phyloP scores from a whole-genome alignment of 2,797 vertebrate genomes.

The Nannoperca australis region DNA sequence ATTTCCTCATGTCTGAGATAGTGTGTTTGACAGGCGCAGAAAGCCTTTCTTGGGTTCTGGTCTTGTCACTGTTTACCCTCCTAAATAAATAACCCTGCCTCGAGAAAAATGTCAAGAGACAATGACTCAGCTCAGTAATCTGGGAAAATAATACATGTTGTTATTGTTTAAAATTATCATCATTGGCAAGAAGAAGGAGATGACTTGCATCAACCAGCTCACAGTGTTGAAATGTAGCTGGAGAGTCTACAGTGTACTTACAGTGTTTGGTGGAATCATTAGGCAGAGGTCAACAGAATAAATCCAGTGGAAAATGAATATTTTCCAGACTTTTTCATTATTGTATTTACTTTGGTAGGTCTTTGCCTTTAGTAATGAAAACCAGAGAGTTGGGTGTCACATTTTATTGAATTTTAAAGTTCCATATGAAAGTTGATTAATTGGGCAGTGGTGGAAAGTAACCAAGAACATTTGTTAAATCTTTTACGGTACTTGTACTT shows the following conservation, averaged over 20 bases:
- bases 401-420: conserved; percentile 29
- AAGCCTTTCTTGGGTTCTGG: conserved; percentile 1
- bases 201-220: conserved; percentile 32
- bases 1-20: conserved; percentile 49
- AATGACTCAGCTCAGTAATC: conserved; percentile 1
- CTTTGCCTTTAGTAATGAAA: conserved; percentile 38
- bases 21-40: conserved; percentile 31
- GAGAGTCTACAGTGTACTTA: conserved; percentile 46
- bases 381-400: conserved; percentile 12
- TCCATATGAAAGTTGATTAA: conserved; percentile 1
- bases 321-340: conserved; percentile 44
- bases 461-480: neutral
- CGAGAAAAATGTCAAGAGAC: conserved; percentile 18
- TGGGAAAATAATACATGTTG: conserved; percentile 6
- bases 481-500: neutral
- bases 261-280: conserved; percentile 71
- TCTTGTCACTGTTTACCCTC: conserved; percentile 39
- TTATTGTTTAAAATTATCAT: conserved; percentile 13
- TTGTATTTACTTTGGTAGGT: conserved; percentile 40
- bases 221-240: conserved; percentile 36
- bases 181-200: conserved; percentile 1
- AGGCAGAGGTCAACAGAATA: conserved; percentile 53
- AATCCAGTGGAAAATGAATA: conserved; percentile 60
- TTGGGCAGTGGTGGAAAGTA: conserved; percentile 5
- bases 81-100: conserved; percentile 44